Evolutionary conservation across 2,888 invertebrate genomes (phyloP).

Genomic region (Dendrolimus pini): DNA sequence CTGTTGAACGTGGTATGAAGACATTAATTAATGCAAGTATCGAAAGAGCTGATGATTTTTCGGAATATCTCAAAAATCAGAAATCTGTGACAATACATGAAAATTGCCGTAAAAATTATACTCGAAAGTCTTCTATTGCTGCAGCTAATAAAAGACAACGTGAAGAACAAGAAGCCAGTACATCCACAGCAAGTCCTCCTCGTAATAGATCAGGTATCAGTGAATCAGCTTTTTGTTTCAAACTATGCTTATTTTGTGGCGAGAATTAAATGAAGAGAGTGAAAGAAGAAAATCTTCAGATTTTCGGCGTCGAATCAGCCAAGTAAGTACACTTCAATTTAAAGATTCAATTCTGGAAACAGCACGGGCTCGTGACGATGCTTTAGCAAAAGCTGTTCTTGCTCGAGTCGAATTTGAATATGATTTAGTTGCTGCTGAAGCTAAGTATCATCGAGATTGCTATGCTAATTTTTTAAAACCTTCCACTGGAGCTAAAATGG

Average conservation of each 20-base stretch:
- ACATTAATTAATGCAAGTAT: constrained; percentile 22
- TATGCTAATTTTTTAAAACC: constrained; percentile 27
- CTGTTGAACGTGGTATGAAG: constrained; percentile 22
- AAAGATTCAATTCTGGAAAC: constrained; percentile 8
- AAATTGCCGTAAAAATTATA: constrained; percentile 25
- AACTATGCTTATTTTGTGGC: constrained; percentile 28
- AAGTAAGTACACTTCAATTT: constrained; percentile 22
- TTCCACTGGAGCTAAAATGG: constrained; percentile 26
- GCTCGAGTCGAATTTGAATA: constrained; percentile 15
- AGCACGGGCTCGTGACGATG: constrained; percentile 16
- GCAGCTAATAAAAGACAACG: constrained; percentile 26
- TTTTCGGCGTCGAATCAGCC: constrained; percentile 19
- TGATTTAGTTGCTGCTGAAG: constrained; percentile 24
- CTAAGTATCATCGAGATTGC: constrained; percentile 33
- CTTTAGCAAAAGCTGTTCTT: constrained; percentile 24
- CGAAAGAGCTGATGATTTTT: constrained; percentile 23
- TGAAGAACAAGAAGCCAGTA: constrained; percentile 26
- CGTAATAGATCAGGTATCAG: constrained; percentile 24
- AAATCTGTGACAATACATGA: constrained; percentile 24
- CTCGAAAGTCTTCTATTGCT: constrained; percentile 24
- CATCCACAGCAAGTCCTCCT: constrained; percentile 24
- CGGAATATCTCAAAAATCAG: constrained; percentile 18
- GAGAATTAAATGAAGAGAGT: constrained; percentile 26
- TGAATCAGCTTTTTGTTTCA: constrained; percentile 29
- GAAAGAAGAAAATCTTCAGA: constrained; percentile 20